These are phyloP conservation scores for Leptinotarsa tumamoca DNA, from an alignment of 2,888 invertebrate species.

Conservation along the genomic window DNA sequence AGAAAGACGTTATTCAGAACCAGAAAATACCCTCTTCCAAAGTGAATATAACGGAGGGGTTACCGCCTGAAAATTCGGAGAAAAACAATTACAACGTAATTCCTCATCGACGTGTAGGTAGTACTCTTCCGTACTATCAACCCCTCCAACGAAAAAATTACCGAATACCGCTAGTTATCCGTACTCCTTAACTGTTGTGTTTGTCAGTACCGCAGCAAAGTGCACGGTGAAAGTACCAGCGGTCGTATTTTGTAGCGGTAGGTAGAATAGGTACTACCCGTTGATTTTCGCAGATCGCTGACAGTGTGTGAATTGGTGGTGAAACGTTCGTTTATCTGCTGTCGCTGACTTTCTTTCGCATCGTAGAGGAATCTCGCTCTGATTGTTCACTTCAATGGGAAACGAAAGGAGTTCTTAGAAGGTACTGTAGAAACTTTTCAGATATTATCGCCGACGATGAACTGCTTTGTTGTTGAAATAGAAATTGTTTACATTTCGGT, in stretches of 20 bases:
- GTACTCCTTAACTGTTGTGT: conserved; percentile 59
- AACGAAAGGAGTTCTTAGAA: conserved; percentile 16
- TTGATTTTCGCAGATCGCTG: conserved; percentile 19
- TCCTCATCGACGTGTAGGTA: neutral
- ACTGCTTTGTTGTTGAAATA: conserved; percentile 8
- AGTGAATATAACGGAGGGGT: neutral
- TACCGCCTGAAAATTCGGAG: too few species aligned
- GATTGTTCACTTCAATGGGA: conserved; percentile 30
- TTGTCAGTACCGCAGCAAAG: conserved; percentile 55
- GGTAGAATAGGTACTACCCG: conserved; percentile 27
- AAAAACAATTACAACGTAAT: neutral
- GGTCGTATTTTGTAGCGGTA: conserved; percentile 23
- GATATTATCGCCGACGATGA: neutral
- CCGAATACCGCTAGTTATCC: conserved; percentile 58
- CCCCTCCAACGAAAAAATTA: conserved; percentile 43
- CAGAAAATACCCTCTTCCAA: too few species aligned
- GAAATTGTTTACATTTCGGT: conserved; percentile 21
- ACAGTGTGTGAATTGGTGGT: conserved; percentile 28
- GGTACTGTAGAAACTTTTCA: conserved; percentile 16
- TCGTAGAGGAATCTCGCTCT: conserved; percentile 24
- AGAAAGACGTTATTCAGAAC: too few species aligned
- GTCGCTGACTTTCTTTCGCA: conserved; percentile 18
- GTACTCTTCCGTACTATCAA: conserved; percentile 26
- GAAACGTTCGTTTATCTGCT: conserved; percentile 15
- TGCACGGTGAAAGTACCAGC: conserved; percentile 56